These are phyloP conservation scores for Megaceryle maxima DNA, from an alignment of 2,113 vertebrate species.

Conservation along the genomic window DNA sequence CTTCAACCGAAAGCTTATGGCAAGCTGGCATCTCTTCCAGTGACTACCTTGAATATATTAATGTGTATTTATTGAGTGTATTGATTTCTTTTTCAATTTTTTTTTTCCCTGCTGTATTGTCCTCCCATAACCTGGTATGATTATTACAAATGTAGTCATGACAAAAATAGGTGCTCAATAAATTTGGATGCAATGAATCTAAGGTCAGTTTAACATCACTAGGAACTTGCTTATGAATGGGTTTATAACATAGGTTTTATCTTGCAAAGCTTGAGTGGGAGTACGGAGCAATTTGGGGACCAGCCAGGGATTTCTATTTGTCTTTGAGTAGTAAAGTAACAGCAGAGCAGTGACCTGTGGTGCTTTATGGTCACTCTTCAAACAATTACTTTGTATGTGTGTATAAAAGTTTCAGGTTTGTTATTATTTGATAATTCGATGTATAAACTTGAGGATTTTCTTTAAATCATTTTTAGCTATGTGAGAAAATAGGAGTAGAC, in stretches of 20 bases:
- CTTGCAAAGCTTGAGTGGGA: neutral
- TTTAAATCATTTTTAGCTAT: neutral
- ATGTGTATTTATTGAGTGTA: neutral
- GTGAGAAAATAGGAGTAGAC: neutral
- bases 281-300: neutral
- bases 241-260: neutral
- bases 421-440: slow-evolving; percentile 27
- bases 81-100: neutral
- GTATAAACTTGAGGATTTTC: slow-evolving; percentile 46
- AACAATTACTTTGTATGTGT: neutral
- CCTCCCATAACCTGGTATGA: neutral
- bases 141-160: neutral
- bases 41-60: neutral
- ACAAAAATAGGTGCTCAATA: neutral
- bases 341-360: neutral
- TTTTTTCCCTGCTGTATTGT: neutral
- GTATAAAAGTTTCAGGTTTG: slow-evolving; percentile 25
- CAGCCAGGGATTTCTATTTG: neutral
- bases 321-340: neutral
- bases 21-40: neutral
- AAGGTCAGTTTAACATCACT: neutral
- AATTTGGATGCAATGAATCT: neutral
- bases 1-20: neutral
- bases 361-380: neutral
- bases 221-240: neutral